Base-by-base conservation (phyloP, 2,113 vertebrate species). In the Poeciliopsis turrubarensis region DNA sequence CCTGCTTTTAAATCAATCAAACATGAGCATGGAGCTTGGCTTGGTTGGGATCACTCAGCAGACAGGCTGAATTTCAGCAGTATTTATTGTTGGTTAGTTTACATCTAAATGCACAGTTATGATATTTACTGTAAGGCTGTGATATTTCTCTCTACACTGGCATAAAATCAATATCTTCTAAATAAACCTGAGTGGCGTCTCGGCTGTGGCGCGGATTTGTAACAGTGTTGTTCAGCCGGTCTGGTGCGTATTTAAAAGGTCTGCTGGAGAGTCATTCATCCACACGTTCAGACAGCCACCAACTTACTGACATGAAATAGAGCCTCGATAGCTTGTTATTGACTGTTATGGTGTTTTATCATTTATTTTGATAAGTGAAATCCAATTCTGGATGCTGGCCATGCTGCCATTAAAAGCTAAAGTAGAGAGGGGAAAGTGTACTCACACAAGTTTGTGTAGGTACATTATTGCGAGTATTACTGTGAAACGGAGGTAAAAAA, bases 131-230 rank as follows among this genome's bases (percentile, higher is more conserved):
- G 82, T 75, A 78, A 83, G 76, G 68, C 78, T 81, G 83, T 65
- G 72, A 86, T 93, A 90, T 91, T 91, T 93, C 80, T 89, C 51
- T 68, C 73, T 11, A 65, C 30, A 0, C 63, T 78, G 91, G 69
- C 85, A 8, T 75, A 86, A 92, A 93, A 92, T 93, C 92, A 70
- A 93, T 92, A 81, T 65, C 77, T 85, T 91, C 78, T 83, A 86
- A 91, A 93, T 92, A 89, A 93, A 89, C 85, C 85, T 89, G 87
- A 92, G 90, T 92, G 89, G 88, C 76, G 76, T 82, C 87, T 81
- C 54, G 47, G 83, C 79, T 65, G 41, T 26, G 73, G 73, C 66
- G 44, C 63, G 62, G 44, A 47, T 91, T 90, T 89, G 83, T 89
- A 77, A 81, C 81, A 10, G 47, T 30, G 69, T 68, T 65, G 76